Evolutionary conservation across 2,797 vertebrate genomes (phyloP).

Genomic region (Hydrophis major): DNA sequence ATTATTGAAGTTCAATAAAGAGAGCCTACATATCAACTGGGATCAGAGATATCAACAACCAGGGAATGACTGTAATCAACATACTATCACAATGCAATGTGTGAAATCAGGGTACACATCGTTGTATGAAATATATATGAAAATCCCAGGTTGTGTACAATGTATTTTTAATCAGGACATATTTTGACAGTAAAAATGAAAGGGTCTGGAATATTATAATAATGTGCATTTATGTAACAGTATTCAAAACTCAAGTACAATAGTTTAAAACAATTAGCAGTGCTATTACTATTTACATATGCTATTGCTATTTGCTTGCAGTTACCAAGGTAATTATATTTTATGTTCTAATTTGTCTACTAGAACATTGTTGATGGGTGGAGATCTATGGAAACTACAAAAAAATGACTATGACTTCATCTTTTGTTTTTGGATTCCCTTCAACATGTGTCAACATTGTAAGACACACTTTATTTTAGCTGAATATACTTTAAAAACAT

Average conservation of each 20-base stretch:
- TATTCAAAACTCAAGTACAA: constrained; percentile 8
- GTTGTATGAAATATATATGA: neutral
- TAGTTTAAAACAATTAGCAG: neutral
- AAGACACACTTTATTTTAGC: neutral
- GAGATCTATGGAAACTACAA: constrained; percentile 34
- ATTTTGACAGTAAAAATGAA: neutral
- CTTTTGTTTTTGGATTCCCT: constrained; percentile 24
- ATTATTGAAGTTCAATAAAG: neutral
- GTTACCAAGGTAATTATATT: constrained; percentile 35
- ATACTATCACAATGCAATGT: neutral
- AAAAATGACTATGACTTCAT: constrained; percentile 58
- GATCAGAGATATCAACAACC: neutral
- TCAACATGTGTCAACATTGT: constrained; percentile 17
- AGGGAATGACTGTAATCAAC: neutral
- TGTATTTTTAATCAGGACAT: neutral
- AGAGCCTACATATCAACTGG: neutral
- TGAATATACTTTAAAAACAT: neutral
- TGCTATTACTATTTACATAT: neutral
- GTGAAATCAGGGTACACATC: neutral
- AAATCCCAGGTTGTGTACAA: neutral
- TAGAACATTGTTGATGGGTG: constrained; percentile 62
- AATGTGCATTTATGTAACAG: neutral
- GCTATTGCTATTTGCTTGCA: neutral
- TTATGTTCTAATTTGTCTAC: constrained; percentile 50
- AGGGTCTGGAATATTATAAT: neutral